phyloP scores from a whole-genome alignment of 2,113 vertebrate genomes.

The Spilogale gracilis region DNA sequence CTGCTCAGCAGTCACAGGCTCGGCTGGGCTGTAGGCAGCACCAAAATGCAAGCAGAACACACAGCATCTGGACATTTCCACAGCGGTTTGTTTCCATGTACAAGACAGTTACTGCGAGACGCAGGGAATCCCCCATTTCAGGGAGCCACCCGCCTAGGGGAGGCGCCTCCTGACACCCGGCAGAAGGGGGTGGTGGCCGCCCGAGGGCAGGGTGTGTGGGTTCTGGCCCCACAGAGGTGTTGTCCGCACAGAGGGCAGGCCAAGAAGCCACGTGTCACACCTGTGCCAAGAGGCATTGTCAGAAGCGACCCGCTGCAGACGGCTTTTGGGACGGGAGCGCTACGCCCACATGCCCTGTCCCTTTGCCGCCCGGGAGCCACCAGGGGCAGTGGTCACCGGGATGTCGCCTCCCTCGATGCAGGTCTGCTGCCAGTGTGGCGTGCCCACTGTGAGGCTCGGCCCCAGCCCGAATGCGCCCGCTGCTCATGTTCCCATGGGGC shows the following conservation, averaged over 20 bases:
- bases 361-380: accelerated
- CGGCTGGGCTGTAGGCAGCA: accelerated
- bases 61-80: accelerated
- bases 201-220: accelerated
- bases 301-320: accelerated
- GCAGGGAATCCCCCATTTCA: no score
- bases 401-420: accelerated
- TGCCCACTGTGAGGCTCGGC: accelerated
- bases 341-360: accelerated
- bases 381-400: accelerated
- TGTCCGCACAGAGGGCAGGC: background rate
- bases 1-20: background rate
- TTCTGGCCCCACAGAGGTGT: no score
- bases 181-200: accelerated
- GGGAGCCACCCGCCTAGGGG: accelerated
- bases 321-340: no score
- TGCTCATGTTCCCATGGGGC: background rate
- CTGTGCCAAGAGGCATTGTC: background rate
- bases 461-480: no score
- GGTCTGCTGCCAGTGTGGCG: no score
- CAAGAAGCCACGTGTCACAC: accelerated
- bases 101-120: accelerated
- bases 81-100: background rate
- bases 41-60: accelerated
- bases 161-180: background rate